Conservation (phyloP, 1,140 invertebrate species). For the Macrobrachium rosenbergii region DNA sequence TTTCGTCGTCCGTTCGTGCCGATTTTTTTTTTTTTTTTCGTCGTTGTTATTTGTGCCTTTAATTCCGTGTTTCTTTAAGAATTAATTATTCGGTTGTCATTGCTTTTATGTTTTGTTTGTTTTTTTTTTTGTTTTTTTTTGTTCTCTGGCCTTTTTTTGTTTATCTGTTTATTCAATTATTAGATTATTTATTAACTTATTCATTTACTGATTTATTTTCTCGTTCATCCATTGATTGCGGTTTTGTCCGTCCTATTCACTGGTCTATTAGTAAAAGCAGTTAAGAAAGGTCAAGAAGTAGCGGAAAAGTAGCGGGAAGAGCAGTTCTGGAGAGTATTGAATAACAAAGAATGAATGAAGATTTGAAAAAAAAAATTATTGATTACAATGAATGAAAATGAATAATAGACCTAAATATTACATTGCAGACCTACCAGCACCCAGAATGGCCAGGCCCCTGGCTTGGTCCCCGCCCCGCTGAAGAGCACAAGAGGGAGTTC, state of each 20-base stretch:
- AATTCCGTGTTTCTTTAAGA: too few relatives aligned
- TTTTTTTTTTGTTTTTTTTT: not conserved
- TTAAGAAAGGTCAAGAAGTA: too few relatives aligned
- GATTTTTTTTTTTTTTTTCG: too few relatives aligned
- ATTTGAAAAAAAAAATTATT: not conserved
- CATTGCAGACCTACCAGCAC: constrained; percentile 83
- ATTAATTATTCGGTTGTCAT: too few relatives aligned
- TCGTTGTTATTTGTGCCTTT: too few relatives aligned
- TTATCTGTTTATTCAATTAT: constrained; percentile 3
- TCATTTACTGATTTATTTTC: too few relatives aligned
- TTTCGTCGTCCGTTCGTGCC: too few relatives aligned
- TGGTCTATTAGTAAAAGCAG: too few relatives aligned
- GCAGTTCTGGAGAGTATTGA: not conserved
- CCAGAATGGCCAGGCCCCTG: constrained; percentile 89
- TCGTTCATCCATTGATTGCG: not conserved
- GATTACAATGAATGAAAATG: not conserved
- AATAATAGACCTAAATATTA: not conserved
- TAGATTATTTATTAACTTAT: too few relatives aligned
- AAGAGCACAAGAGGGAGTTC: constrained; percentile 91
- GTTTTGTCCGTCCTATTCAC: not conserved
- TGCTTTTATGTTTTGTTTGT: too few relatives aligned
- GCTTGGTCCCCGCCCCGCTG: constrained; percentile 86
- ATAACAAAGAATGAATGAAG: not conserved
- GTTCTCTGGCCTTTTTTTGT: not conserved
- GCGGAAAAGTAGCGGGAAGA: not conserved